These are phyloP conservation scores for Hirtodrosophila trivittata DNA, from an alignment of 2,888 invertebrate genomes.

Conservation along the genomic window DNA sequence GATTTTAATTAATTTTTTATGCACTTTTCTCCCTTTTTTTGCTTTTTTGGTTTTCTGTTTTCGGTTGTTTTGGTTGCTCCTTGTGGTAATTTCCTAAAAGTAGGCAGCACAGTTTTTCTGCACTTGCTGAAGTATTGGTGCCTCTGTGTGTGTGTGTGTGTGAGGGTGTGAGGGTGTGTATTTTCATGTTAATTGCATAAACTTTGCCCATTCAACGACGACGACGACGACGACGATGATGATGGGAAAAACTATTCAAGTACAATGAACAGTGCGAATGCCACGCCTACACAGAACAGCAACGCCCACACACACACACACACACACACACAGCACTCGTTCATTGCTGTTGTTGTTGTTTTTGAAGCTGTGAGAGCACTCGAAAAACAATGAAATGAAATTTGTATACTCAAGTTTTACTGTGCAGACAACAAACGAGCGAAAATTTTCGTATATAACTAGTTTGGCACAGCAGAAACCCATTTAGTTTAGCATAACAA, in stretches of 20 bases:
- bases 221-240: constrained; percentile 3
- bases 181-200: constrained; percentile 71
- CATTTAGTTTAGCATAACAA: constrained; percentile 79
- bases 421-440: constrained; percentile 65
- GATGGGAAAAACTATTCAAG: constrained; percentile 65
- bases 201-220: constrained; percentile 56
- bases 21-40: constrained; percentile 16
- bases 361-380: constrained; percentile 57
- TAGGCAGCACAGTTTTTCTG: constrained; percentile 36
- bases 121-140: constrained; percentile 5
- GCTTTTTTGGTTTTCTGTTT: constrained; percentile 6
- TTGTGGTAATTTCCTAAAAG: constrained; percentile 44
- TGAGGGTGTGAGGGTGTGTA: constrained; percentile 21
- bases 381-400: constrained; percentile 79
- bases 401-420: constrained; percentile 79
- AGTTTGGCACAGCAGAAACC: constrained; percentile 55
- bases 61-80: constrained; percentile 16
- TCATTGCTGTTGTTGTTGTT: constrained; percentile 38
- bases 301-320: constrained; percentile 20
- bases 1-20: constrained; percentile 78
- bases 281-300: constrained; percentile 44
- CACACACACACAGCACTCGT: background rate
- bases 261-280: constrained; percentile 49
- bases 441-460: constrained; percentile 37
- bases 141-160: constrained; percentile 12